Evolutionary conservation across 2,797 vertebrate species (phyloP).

Genomic region (Acrocephalus scirpaceus): DNA sequence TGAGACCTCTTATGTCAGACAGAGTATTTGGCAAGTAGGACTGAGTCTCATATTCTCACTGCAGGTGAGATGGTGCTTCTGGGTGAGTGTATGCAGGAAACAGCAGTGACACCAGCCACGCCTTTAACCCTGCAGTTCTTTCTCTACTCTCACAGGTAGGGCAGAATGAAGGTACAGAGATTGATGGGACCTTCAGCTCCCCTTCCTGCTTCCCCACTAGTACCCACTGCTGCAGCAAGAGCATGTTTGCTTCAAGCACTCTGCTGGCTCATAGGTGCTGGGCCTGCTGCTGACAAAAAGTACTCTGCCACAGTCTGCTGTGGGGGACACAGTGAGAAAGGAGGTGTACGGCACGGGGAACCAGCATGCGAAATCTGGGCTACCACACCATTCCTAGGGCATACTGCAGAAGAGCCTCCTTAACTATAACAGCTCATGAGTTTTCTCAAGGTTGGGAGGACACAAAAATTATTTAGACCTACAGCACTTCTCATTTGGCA

Average conservation of each 20-base stretch:
- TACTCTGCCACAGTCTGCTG: background rate
- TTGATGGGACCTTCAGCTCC: background rate
- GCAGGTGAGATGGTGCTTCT: background rate
- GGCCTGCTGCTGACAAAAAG: accelerated
- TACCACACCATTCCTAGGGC: background rate
- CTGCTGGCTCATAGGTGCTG: accelerated
- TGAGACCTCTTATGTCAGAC: background rate
- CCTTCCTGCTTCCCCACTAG: background rate
- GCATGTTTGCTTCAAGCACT: background rate
- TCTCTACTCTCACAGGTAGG: background rate
- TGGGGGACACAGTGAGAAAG: accelerated
- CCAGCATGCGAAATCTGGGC: accelerated
- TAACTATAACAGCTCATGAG: background rate
- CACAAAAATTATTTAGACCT: background rate
- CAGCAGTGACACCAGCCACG: background rate
- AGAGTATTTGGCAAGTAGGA: background rate
- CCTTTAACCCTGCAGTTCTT: background rate
- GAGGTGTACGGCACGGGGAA: accelerated
- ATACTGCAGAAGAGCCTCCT: background rate
- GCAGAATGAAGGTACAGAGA: background rate
- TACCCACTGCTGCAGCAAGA: background rate
- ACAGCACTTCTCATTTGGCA: background rate
- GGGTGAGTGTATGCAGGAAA: no score
- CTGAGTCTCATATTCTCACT: background rate
- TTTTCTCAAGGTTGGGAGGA: background rate